Conservation (phyloP, 2,888 invertebrate species). For the Caprella mutica region DNA sequence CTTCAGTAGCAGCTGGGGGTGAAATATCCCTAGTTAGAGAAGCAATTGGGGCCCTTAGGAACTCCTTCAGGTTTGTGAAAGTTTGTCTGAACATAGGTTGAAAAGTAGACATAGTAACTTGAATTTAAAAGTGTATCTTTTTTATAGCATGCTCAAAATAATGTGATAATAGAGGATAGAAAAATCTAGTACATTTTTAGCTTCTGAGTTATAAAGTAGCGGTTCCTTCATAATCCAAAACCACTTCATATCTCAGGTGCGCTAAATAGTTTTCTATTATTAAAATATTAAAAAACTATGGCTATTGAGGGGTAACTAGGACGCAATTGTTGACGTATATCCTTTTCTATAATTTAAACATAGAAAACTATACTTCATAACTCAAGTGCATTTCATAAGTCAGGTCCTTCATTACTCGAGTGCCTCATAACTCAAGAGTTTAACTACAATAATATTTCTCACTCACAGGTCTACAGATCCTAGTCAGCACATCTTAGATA, state of each 20-base stretch:
- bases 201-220: neutral
- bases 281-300: neutral
- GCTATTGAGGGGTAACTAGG: too few species aligned
- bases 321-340: too few species aligned
- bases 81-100: too few species aligned
- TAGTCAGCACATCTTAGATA: conserved; percentile 41
- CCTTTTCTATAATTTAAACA: too few species aligned
- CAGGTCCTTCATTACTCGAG: too few species aligned
- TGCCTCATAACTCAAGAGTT: too few species aligned
- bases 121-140: conserved; percentile 8
- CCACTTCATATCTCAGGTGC: too few species aligned
- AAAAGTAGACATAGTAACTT: conserved; percentile 6
- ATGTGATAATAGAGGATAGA: neutral
- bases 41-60: conserved; percentile 40
- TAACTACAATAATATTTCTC: neutral
- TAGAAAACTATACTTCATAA: too few species aligned
- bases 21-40: conserved; percentile 41
- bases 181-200: neutral
- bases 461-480: conserved; percentile 38
- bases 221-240: too few species aligned
- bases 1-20: conserved; percentile 37
- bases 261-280: neutral
- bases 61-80: conserved; percentile 38
- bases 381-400: too few species aligned
- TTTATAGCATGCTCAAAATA: conserved; percentile 5